Evolutionary conservation across 2,113 vertebrate species (phyloP).

Genomic region (Bostrychus sinensis): DNA sequence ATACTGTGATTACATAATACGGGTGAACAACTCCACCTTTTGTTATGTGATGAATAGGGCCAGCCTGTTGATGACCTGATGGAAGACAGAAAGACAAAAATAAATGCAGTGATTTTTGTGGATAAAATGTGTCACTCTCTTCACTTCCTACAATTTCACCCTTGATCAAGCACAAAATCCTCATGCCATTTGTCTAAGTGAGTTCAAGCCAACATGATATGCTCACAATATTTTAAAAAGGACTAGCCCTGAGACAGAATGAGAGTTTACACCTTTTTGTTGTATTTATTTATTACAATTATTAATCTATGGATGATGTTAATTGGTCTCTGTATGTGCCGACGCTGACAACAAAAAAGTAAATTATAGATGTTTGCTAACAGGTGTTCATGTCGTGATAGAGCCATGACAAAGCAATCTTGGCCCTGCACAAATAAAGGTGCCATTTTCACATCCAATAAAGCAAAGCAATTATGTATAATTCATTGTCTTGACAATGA

Average conservation of each 20-base stretch:
- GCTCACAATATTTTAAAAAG: neutral
- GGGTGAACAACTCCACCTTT: neutral
- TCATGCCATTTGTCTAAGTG: slow-evolving; percentile 5
- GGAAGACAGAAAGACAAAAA: slow-evolving; percentile 1
- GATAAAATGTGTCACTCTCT: slow-evolving; percentile 11
- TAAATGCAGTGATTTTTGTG: neutral
- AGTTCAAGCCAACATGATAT: neutral
- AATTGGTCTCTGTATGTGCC: neutral
- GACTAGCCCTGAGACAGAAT: neutral
- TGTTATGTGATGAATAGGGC: neutral
- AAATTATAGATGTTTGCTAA: neutral
- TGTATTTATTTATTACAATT: neutral
- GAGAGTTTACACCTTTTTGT: no score
- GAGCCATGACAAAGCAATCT: slow-evolving; percentile 75
- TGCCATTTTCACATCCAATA: slow-evolving; percentile 68
- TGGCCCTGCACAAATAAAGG: slow-evolving; percentile 60
- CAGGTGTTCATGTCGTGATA: slow-evolving; percentile 50
- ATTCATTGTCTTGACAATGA: slow-evolving; percentile 62
- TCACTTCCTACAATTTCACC: slow-evolving; percentile 27
- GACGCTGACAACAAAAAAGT: neutral
- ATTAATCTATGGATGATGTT: neutral
- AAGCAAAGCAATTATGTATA: slow-evolving; percentile 69
- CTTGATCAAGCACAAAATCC: slow-evolving; percentile 21
- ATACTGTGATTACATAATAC: neutral
- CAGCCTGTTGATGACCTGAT: neutral